Percentiles rank a stretch among this genome's conserved stretches.
These are phyloP conservation scores for Ophioderma brevispina DNA, from an alignment of 35 echinoderm and acorn worm genomes.

Conservation along the genomic window DNA sequence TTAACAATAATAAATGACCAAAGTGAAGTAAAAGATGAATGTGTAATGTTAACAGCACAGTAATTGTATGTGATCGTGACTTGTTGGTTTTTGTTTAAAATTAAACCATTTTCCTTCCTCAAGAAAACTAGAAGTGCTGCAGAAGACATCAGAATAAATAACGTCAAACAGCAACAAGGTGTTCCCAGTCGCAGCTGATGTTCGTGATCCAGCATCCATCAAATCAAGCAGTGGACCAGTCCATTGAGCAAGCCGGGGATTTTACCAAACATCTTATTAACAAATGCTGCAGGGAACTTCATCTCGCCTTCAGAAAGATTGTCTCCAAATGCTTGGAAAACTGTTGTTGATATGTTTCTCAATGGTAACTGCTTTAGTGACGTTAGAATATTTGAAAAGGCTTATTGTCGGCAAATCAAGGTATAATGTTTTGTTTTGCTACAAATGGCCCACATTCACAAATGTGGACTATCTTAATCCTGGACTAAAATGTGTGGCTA, in stretches of 20 bases:
- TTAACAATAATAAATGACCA: no score
- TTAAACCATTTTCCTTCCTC: background rate
- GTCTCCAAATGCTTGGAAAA: slow-evolving; percentile 89
- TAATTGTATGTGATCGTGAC: no score
- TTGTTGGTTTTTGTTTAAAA: no score
- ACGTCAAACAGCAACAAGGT: slow-evolving; percentile 85
- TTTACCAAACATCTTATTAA: slow-evolving; percentile 87
- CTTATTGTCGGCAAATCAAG: slow-evolving; percentile 92
- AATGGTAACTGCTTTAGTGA: slow-evolving; percentile 94
- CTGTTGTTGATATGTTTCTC: slow-evolving; percentile 88
- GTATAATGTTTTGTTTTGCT: no score
- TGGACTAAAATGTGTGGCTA: no score
- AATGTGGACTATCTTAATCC: no score
- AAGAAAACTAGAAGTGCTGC: slow-evolving; percentile 83
- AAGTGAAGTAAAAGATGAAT: no score
- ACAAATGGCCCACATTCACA: no score
- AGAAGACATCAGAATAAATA: slow-evolving; percentile 84
- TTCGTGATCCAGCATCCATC: slow-evolving; percentile 67
- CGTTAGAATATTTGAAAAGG: slow-evolving; percentile 91
- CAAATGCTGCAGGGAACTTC: slow-evolving; percentile 97
- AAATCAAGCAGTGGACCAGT: slow-evolving; percentile 77
- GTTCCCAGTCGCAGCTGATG: slow-evolving; percentile 74
- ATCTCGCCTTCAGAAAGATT: slow-evolving; percentile 88
- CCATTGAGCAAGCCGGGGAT: slow-evolving; percentile 47
- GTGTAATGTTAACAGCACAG: no score